Conservation (phyloP, 92 coral and sea anemone genomes). For the Diadumene lineata region DNA sequence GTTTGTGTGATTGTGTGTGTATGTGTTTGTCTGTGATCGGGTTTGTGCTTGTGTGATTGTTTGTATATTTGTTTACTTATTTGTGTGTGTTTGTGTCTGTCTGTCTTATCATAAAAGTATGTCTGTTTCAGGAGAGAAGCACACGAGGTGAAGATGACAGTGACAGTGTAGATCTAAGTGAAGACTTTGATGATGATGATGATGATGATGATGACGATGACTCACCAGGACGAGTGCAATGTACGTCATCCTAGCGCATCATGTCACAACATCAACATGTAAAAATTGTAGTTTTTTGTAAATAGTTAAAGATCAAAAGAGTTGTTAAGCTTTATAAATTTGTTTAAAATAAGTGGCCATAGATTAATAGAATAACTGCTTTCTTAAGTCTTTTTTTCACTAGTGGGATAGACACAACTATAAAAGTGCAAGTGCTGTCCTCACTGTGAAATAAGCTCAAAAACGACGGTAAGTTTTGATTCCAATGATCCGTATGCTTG, state of each 20-base stretch:
- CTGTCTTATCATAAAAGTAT: neutral
- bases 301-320: neutral
- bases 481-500: too few species aligned
- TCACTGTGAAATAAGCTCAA: too few species aligned
- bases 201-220: slow-evolving; percentile 71
- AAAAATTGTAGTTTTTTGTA: neutral
- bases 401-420: too few species aligned
- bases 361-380: too few species aligned
- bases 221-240: slow-evolving; percentile 70
- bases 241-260: slow-evolving; percentile 77
- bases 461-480: too few species aligned
- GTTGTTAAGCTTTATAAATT: too few species aligned
- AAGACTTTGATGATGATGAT: slow-evolving; percentile 64
- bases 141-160: slow-evolving; percentile 58
- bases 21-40: too few species aligned
- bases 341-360: too few species aligned
- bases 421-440: too few species aligned
- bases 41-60: too few species aligned
- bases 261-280: neutral
- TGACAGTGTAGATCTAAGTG: slow-evolving; percentile 60
- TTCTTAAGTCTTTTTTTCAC: too few species aligned
- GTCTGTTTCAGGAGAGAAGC: slow-evolving; percentile 9
- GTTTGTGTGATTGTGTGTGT: too few species aligned
- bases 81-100: neutral
- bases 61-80: neutral